Evolutionary conservation across 2,888 invertebrate genomes (phyloP).

Genomic region (Vanessa cardui): DNA sequence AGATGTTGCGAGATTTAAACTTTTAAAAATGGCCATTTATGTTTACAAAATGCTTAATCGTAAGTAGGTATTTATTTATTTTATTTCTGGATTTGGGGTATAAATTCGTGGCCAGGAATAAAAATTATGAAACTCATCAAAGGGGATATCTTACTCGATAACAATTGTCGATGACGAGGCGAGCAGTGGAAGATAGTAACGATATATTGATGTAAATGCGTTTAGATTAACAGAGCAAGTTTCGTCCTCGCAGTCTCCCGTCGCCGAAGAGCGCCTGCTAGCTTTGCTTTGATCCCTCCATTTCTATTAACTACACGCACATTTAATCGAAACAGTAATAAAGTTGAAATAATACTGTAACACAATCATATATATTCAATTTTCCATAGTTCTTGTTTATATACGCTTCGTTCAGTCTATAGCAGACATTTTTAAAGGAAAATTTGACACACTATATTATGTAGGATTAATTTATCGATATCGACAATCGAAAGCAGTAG

Average conservation of each 20-base stretch:
- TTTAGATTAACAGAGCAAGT: conserved; percentile 15
- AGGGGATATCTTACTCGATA: conserved; percentile 28
- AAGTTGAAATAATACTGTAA: too few relatives aligned
- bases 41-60: background rate
- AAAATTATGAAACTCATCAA: background rate
- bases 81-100: too few relatives aligned
- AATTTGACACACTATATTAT: background rate
- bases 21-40: conserved; percentile 2
- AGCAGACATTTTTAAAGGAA: background rate
- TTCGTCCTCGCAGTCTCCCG: conserved; percentile 21
- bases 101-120: background rate
- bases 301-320: background rate
- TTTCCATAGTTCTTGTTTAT: too few relatives aligned
- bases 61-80: too few relatives aligned
- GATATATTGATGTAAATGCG: conserved; percentile 75
- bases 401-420: too few relatives aligned
- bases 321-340: too few relatives aligned
- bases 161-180: conserved; percentile 53
- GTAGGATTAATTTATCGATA: conserved; percentile 12
- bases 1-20: conserved; percentile 23
- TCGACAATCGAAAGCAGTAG: background rate
- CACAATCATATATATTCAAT: too few relatives aligned
- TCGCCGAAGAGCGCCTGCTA: conserved; percentile 8
- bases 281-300: conserved; percentile 3
- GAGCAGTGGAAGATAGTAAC: conserved; percentile 54